These are phyloP conservation scores for Cantharis nigra DNA, from an alignment of 2,888 invertebrate genomes.

Conservation along the genomic window DNA sequence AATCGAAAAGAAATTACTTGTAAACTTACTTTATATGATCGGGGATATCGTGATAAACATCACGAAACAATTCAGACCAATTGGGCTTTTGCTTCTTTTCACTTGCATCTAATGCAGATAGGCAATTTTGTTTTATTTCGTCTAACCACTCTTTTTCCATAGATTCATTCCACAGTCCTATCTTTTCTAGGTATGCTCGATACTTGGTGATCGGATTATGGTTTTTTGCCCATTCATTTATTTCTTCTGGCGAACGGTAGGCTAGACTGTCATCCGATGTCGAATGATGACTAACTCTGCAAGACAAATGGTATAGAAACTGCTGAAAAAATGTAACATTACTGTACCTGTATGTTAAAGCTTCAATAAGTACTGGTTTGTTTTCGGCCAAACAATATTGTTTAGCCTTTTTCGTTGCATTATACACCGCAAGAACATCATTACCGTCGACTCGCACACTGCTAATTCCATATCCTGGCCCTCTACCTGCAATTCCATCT, in stretches of 20 bases:
- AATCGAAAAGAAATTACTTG: not conserved
- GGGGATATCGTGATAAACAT: conserved; percentile 89
- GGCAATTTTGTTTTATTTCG: conserved; percentile 69
- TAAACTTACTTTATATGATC: conserved; percentile 67
- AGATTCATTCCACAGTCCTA: conserved; percentile 80
- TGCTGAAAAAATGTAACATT: conserved; percentile 45
- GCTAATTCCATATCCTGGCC: conserved; percentile 87
- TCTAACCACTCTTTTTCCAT: conserved; percentile 73
- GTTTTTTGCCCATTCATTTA: conserved; percentile 79
- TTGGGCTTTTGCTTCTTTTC: conserved; percentile 86
- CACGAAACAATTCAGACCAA: conserved; percentile 89
- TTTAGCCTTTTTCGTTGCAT: conserved; percentile 80
- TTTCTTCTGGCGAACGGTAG: conserved; percentile 84
- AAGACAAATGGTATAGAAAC: not conserved
- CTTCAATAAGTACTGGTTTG: conserved; percentile 93
- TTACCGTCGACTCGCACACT: conserved; percentile 95
- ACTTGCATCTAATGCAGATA: conserved; percentile 79
- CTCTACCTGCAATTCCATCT: conserved; percentile 93
- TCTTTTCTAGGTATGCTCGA: conserved; percentile 75
- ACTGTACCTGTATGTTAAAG: conserved; percentile 87
- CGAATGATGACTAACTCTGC: conserved; percentile 95
- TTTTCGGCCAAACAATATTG: conserved; percentile 72
- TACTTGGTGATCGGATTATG: conserved; percentile 86
- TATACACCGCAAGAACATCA: conserved; percentile 92
- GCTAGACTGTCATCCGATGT: conserved; percentile 98